phyloP scores from a whole-genome alignment of 2,888 invertebrate genomes.

The Pollenia labialis region DNA sequence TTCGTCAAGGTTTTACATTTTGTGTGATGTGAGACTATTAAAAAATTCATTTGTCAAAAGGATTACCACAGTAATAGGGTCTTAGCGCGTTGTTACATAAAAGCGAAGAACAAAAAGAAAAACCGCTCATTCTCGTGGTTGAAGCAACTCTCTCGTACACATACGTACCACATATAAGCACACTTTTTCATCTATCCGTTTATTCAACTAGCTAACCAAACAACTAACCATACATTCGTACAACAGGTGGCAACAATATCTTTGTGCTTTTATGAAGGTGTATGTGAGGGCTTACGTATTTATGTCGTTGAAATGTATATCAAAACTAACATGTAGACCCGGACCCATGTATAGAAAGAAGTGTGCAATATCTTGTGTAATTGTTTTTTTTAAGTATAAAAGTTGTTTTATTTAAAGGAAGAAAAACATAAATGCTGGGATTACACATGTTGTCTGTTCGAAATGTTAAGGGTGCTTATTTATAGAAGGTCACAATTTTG shows the following conservation, averaged over 20 bases:
- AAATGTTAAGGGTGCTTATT: constrained; percentile 13
- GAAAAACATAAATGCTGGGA: constrained; percentile 38
- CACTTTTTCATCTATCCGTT: constrained; percentile 5
- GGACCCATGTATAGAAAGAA: constrained; percentile 4
- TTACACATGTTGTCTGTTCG: constrained; percentile 63
- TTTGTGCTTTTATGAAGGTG: constrained; percentile 27
- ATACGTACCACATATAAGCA: constrained; percentile 1
- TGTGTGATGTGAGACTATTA: constrained; percentile 74
- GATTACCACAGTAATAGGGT: constrained; percentile 75
- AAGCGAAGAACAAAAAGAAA: constrained; percentile 69
- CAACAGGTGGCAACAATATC: constrained; percentile 65
- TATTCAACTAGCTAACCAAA: constrained; percentile 22
- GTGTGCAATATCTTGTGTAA: constrained; percentile 60
- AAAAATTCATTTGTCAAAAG: constrained; percentile 75
- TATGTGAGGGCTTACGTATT: not conserved
- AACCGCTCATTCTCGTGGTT: constrained; percentile 47
- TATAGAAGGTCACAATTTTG: no score
- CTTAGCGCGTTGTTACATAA: constrained; percentile 71
- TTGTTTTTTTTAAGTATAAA: constrained; percentile 64
- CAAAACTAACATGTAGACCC: constrained; percentile 28
- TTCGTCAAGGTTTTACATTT: constrained; percentile 69
- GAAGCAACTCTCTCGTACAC: not conserved
- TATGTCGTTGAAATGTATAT: constrained; percentile 17
- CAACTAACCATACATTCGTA: constrained; percentile 45
- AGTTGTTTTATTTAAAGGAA: constrained; percentile 47